Conservation (phyloP, 1,140 invertebrate species). For the Glossosoma conforme region DNA sequence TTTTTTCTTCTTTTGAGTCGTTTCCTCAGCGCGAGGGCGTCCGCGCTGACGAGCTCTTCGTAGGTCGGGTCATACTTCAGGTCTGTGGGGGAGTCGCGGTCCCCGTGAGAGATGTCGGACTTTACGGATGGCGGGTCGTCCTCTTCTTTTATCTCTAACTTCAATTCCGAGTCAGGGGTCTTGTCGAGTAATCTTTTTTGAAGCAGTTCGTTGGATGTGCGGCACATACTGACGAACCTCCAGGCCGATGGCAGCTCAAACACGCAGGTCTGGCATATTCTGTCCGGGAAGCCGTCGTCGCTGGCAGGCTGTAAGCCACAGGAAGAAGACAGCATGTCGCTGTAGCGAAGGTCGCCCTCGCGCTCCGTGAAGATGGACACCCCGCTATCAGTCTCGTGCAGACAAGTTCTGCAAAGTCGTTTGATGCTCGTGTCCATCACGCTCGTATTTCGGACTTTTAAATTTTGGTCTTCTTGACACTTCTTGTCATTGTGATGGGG, state of each 20-base stretch:
- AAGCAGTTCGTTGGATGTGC: constrained; percentile 4
- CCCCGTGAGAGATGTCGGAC: not conserved
- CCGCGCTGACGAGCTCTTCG: not conserved
- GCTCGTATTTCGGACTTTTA: no score
- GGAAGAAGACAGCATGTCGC: constrained; percentile 8
- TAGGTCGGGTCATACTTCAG: not conserved
- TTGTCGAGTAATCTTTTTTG: not conserved
- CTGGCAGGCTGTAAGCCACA: not conserved
- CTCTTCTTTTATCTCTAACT: constrained; percentile 15
- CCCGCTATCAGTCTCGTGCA: not conserved
- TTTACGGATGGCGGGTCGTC: constrained; percentile 1
- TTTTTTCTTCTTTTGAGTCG: not conserved
- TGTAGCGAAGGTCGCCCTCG: not conserved
- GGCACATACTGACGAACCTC: constrained; percentile 15
- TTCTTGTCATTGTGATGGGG: no score
- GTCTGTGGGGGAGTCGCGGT: not conserved
- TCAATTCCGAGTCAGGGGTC: constrained; percentile 1
- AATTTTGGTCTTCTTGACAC: no score
- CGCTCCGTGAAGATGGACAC: constrained; percentile 2
- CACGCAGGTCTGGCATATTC: constrained; percentile 8
- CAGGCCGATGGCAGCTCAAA: constrained; percentile 7
- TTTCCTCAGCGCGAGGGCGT: not conserved
- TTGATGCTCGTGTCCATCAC: not conserved
- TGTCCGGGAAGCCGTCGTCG: constrained; percentile 4
- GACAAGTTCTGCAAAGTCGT: constrained; percentile 3